Conservation (phyloP, 2,888 invertebrate species). For the Leptodirus hochenwartii region DNA sequence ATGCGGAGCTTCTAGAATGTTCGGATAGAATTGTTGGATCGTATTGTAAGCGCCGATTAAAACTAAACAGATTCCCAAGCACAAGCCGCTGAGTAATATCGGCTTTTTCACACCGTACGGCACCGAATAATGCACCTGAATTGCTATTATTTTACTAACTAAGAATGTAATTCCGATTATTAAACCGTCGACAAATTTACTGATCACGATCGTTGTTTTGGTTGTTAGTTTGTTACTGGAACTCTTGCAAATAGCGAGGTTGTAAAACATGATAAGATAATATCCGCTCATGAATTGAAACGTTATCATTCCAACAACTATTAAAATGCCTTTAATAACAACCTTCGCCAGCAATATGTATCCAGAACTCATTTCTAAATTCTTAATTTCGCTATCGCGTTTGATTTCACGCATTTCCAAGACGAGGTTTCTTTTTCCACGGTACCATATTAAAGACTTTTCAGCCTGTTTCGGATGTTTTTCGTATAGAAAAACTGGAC, state of each 20-base stretch:
- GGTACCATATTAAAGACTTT: constrained; percentile 15
- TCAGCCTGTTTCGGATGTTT: constrained; percentile 14
- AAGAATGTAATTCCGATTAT: constrained; percentile 14
- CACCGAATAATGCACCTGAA: constrained; percentile 11
- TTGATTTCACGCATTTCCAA: constrained; percentile 16
- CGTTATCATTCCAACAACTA: constrained; percentile 14
- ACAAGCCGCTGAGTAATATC: constrained; percentile 13
- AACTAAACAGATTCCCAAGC: no score
- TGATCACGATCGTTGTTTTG: constrained; percentile 8
- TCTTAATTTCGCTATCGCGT: constrained; percentile 15
- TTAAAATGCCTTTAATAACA: constrained; percentile 16
- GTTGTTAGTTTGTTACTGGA: background rate
- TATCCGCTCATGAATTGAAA: constrained; percentile 18
- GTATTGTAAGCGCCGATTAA: constrained; percentile 10
- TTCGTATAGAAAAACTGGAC: constrained; percentile 17
- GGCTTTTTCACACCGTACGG: constrained; percentile 16
- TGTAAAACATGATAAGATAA: constrained; percentile 17
- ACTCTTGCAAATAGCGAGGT: constrained; percentile 9
- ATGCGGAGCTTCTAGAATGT: no score
- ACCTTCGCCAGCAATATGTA: constrained; percentile 17
- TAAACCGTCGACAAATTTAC: constrained; percentile 12
- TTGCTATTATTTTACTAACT: constrained; percentile 13
- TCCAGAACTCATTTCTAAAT: constrained; percentile 12
- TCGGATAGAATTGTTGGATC: no score
- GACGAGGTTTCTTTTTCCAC: constrained; percentile 15